phyloP scores from a whole-genome alignment of 1,140 invertebrate genomes.

The Drosophila littoralis region DNA sequence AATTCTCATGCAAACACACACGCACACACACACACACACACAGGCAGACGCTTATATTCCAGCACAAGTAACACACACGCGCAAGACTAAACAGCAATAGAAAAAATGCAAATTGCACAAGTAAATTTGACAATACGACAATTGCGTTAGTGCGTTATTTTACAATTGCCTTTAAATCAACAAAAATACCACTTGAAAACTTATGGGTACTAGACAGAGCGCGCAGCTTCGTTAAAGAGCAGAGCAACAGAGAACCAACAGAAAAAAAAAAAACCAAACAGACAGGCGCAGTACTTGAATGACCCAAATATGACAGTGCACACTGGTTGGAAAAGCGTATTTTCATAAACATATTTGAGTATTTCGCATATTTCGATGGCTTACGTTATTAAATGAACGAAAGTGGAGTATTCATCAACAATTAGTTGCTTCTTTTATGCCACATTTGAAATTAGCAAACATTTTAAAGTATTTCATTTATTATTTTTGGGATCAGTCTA shows the following conservation, averaged over 20 bases:
- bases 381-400: background rate
- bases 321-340: conserved; percentile 39
- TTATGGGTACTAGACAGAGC: conserved; percentile 19
- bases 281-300: conserved; percentile 52
- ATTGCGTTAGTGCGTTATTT: conserved; percentile 55
- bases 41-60: conserved; percentile 31
- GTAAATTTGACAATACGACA: conserved; percentile 59
- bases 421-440: background rate
- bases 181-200: conserved; percentile 40
- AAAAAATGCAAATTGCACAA: conserved; percentile 43
- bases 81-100: conserved; percentile 16
- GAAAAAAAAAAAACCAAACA: conserved; percentile 38
- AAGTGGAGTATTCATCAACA: background rate
- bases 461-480: too few relatives aligned
- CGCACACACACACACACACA: conserved; percentile 22
- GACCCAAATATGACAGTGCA: conserved; percentile 53
- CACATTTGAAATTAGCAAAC: too few relatives aligned
- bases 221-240: conserved; percentile 26
- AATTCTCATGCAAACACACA: conserved; percentile 42
- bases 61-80: conserved; percentile 51
- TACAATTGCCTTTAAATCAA: conserved; percentile 55
- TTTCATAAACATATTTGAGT: conserved; percentile 24
- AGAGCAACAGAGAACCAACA: conserved; percentile 43
- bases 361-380: conserved; percentile 1
- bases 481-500: background rate